Conservation (phyloP, 2,113 vertebrate genomes). For the Heptranchias perlo region DNA sequence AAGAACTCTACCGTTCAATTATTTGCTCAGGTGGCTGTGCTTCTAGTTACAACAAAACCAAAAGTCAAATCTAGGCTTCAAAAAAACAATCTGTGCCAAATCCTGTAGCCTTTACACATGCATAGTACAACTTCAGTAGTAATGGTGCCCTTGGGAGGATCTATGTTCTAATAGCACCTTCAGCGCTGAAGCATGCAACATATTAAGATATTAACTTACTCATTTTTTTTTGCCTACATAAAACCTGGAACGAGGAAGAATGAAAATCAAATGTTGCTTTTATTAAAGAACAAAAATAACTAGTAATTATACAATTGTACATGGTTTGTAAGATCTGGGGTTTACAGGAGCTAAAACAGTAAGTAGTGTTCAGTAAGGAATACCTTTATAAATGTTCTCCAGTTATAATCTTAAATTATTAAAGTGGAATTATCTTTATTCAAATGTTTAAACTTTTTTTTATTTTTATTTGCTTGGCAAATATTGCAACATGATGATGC, state of each 20-base stretch:
- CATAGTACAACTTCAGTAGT: neutral
- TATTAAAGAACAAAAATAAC: neutral
- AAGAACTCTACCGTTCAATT: slow-evolving; percentile 14
- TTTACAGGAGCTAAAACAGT: neutral
- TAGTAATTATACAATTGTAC: neutral
- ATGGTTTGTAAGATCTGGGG: neutral
- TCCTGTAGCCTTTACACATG: neutral
- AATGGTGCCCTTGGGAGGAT: neutral
- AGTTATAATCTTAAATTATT: neutral
- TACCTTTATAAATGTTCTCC: neutral
- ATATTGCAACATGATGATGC: neutral
- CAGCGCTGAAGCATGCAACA: neutral
- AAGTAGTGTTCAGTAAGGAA: neutral
- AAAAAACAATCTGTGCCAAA: slow-evolving; percentile 13
- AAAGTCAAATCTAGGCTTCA: neutral
- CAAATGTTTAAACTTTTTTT: neutral
- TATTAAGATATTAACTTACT: slow-evolving; percentile 21
- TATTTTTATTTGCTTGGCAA: neutral
- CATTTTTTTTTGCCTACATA: neutral
- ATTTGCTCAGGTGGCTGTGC: neutral
- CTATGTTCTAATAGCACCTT: neutral
- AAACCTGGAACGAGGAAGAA: neutral
- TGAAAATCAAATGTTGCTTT: neutral
- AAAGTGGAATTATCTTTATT: neutral
- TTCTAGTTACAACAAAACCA: neutral